These are phyloP conservation scores for Byasa hedistus DNA, from an alignment of 2,888 invertebrate species.

Conservation along the genomic window DNA sequence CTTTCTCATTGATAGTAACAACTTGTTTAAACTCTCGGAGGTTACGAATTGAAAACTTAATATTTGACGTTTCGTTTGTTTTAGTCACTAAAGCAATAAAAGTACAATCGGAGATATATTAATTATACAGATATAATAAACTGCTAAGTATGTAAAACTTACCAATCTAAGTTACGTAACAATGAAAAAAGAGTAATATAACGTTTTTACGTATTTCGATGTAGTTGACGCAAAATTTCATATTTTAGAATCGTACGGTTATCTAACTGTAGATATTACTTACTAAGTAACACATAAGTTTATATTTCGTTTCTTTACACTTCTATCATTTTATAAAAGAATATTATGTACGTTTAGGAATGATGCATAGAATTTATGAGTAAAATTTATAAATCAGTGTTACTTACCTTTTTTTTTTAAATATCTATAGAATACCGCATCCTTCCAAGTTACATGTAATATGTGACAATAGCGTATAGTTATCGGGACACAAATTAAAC, in stretches of 20 bases:
- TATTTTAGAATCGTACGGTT: not conserved
- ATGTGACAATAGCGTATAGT: not conserved
- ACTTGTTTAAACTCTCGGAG: too few species aligned
- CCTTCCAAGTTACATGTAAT: not conserved
- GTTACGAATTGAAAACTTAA: too few species aligned
- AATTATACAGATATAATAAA: not conserved
- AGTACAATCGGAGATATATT: not conserved
- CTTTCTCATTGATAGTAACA: too few species aligned
- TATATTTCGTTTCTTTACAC: not conserved
- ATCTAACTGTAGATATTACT: not conserved
- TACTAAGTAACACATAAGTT: not conserved
- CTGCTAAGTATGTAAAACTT: not conserved
- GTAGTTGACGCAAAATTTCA: constrained; percentile 7
- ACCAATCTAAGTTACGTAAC: constrained; percentile 24
- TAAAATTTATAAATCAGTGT: not conserved
- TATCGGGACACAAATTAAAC: constrained; percentile 18
- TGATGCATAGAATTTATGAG: not conserved
- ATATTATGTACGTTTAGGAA: not conserved
- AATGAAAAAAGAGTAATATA: constrained; percentile 10
- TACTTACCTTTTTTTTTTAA: not conserved
- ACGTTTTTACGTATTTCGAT: constrained; percentile 6
- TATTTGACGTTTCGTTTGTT: not conserved
- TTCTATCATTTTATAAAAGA: not conserved
- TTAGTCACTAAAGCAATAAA: not conserved
- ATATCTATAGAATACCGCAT: too few species aligned